Evolutionary conservation across 1,140 invertebrate genomes (phyloP).

Genomic region (Drosophila grimshawi): DNA sequence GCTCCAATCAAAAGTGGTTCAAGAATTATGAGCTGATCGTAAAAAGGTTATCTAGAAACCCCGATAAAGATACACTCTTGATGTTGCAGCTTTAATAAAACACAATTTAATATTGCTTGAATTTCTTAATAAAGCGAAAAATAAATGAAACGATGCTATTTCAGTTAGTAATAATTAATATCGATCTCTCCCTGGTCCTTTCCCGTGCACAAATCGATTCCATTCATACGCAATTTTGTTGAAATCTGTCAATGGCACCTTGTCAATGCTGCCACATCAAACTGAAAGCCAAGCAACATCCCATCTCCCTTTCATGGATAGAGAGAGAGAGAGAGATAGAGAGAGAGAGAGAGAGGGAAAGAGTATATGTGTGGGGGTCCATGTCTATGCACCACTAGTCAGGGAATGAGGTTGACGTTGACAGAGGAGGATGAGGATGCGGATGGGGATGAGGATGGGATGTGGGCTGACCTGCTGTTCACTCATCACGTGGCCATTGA

Average conservation of each 20-base stretch:
- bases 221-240: conserved; percentile 77
- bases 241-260: conserved; percentile 81
- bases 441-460: not conserved
- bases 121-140: not conserved
- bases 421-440: not conserved
- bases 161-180: not conserved
- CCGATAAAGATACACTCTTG: not conserved
- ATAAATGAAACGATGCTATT: not conserved
- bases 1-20: conserved; percentile 35
- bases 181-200: not conserved
- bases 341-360: too few species aligned
- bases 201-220: conserved; percentile 67
- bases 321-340: too few species aligned
- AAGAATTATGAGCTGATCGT: conserved; percentile 26
- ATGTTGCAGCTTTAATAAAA: conserved; percentile 12
- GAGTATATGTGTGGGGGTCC: not conserved
- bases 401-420: not conserved
- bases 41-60: conserved; percentile 19
- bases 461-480: conserved; percentile 21
- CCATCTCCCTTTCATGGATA: conserved; percentile 25
- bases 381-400: conserved; percentile 28
- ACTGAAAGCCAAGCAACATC: not conserved
- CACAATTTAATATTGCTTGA: not conserved
- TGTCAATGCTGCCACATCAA: conserved; percentile 40
- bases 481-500: conserved; percentile 75